These are phyloP conservation scores for Ischnura elegans DNA, from an alignment of 2,888 invertebrate species.

Conservation along the genomic window DNA sequence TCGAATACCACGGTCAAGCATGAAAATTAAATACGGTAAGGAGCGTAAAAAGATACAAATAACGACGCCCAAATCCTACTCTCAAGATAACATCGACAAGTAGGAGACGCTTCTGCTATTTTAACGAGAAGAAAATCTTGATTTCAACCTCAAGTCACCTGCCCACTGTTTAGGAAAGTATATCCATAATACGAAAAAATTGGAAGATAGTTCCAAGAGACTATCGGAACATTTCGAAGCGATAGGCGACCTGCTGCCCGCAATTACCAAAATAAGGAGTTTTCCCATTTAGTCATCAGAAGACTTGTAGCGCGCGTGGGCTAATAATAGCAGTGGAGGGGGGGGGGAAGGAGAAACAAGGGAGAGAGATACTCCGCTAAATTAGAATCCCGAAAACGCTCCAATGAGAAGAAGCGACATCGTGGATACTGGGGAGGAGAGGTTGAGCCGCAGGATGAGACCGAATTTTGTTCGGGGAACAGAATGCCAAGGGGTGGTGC, in stretches of 20 bases:
- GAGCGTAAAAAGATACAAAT: background rate
- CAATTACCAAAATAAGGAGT: background rate
- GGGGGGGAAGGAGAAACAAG: no score
- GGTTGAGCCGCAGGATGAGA: background rate
- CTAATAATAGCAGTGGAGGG: background rate
- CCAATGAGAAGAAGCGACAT: background rate
- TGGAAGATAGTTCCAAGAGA: background rate
- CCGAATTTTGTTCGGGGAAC: background rate
- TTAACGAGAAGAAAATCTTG: background rate
- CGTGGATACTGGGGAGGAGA: background rate
- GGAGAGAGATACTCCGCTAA: background rate
- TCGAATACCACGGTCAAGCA: background rate
- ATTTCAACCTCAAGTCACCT: background rate
- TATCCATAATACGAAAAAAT: background rate
- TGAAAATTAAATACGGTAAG: background rate
- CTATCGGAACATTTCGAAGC: background rate
- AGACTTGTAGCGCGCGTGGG: background rate
- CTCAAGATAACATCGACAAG: background rate
- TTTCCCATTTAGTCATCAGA: background rate
- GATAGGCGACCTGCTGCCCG: background rate
- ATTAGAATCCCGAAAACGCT: background rate
- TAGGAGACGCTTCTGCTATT: background rate
- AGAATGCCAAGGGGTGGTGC: background rate
- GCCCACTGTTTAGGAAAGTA: background rate
- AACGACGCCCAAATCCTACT: background rate